phyloP scores from a whole-genome alignment of 2,113 vertebrate species.

The Eretmochelys imbricata region DNA sequence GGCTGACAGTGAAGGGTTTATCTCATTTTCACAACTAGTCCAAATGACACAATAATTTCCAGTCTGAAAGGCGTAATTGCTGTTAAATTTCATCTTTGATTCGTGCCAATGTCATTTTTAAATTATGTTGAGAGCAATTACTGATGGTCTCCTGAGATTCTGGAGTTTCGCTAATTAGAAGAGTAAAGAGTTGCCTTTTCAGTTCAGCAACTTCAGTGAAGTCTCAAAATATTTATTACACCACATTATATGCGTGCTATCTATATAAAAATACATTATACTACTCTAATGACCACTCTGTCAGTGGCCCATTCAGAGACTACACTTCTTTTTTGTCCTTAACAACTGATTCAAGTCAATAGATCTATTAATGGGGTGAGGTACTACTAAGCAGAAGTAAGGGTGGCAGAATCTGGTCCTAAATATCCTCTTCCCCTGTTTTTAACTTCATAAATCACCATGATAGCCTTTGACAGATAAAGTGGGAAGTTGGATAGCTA shows the following conservation, averaged over 20 bases:
- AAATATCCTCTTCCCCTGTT: background rate
- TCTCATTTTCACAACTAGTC: background rate
- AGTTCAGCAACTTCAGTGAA: background rate
- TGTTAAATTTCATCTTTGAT: background rate
- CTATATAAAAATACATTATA: background rate
- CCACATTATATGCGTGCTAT: background rate
- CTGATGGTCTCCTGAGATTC: background rate
- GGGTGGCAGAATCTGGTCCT: background rate
- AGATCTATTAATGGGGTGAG: background rate
- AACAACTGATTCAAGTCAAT: background rate
- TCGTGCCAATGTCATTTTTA: background rate
- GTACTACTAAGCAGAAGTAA: background rate
- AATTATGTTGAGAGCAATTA: background rate
- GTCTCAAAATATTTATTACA: background rate
- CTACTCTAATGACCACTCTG: background rate
- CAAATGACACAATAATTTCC: constrained; percentile 13
- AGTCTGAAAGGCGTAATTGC: background rate
- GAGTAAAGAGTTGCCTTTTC: background rate
- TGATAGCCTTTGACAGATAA: background rate
- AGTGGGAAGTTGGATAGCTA: background rate
- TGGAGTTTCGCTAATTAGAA: background rate
- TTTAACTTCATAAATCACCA: background rate
- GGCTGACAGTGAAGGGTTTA: background rate
- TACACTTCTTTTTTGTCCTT: background rate
- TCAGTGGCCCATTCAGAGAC: background rate